Percentiles rank a stretch among this genome's conserved stretches.
phyloP scores from a whole-genome alignment of 2,888 invertebrate species.

The Diaperis boleti region DNA sequence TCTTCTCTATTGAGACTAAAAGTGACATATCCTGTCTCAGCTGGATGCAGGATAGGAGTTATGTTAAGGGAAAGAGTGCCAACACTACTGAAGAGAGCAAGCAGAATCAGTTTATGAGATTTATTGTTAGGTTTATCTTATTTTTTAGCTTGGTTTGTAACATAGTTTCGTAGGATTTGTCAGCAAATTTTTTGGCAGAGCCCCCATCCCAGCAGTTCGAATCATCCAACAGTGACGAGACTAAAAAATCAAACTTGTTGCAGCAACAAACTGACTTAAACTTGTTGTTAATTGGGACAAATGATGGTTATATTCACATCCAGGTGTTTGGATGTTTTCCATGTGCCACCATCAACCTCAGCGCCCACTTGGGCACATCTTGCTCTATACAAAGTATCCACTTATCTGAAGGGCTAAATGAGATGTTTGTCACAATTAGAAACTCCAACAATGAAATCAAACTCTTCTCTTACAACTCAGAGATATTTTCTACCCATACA shows the following conservation, averaged over 20 bases:
- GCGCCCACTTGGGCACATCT: conserved; percentile 68
- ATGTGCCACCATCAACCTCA: conserved; percentile 77
- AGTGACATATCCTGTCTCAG: conserved; percentile 79
- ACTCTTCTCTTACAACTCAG: conserved; percentile 70
- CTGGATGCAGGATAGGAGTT: conserved; percentile 70
- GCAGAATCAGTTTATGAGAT: conserved; percentile 56
- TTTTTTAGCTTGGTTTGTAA: no score
- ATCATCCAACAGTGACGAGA: conserved; percentile 68
- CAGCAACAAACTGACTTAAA: conserved; percentile 75
- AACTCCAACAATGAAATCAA: conserved; percentile 68
- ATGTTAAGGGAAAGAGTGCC: conserved; percentile 42
- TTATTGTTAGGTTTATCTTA: conserved; percentile 52
- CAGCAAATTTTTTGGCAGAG: conserved; percentile 63
- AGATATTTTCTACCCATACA: conserved; percentile 74
- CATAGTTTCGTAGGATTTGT: conserved; percentile 59
- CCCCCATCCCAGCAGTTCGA: conserved; percentile 70
- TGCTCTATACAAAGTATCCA: conserved; percentile 75
- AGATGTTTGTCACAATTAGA: conserved; percentile 76
- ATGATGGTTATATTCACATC: conserved; percentile 78
- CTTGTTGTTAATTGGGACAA: conserved; percentile 83
- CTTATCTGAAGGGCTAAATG: conserved; percentile 78
- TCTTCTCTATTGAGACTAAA: conserved; percentile 74
- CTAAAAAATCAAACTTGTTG: conserved; percentile 72
- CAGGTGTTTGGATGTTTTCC: conserved; percentile 89
- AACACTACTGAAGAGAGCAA: conserved; percentile 49